A percentile compares a stretch with the other conserved stretches of the same genome.
These are phyloP conservation scores for Icerya purchasi DNA, from an alignment of 2,888 invertebrate species.

Conservation along the genomic window DNA sequence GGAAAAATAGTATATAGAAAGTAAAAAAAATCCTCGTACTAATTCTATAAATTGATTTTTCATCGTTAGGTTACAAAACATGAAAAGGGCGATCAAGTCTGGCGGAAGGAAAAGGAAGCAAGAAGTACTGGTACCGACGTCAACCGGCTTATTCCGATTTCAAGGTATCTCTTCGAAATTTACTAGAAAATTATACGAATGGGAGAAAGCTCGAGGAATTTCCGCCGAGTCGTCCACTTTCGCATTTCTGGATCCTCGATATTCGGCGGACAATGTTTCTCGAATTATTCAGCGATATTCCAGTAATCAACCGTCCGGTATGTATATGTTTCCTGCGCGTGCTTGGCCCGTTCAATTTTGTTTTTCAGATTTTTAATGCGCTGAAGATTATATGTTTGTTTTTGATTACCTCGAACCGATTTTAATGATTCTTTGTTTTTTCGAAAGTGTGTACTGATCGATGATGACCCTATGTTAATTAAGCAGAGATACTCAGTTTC, in stretches of 20 bases:
- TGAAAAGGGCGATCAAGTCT: slow-evolving; percentile 30
- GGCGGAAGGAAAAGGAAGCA: slow-evolving; percentile 31
- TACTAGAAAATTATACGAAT: slow-evolving; percentile 71
- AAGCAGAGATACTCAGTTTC: too few species aligned
- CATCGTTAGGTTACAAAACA: slow-evolving; percentile 32
- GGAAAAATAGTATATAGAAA: too few species aligned
- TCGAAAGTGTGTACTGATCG: too few species aligned
- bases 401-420: too few species aligned
- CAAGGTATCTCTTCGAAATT: slow-evolving; percentile 74
- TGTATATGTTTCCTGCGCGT: too few species aligned
- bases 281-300: neutral
- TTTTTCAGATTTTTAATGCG: too few species aligned
- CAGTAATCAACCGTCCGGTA: neutral
- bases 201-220: slow-evolving; percentile 74
- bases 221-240: slow-evolving; percentile 69
- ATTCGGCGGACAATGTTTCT: neutral
- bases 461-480: too few species aligned
- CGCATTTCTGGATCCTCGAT: slow-evolving; percentile 40
- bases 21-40: too few species aligned
- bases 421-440: too few species aligned
- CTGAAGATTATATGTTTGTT: too few species aligned
- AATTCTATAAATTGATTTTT: too few species aligned
- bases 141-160: slow-evolving; percentile 62
- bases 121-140: slow-evolving; percentile 60
- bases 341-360: too few species aligned